phyloP scores from a whole-genome alignment of 2,888 invertebrate species.

The Drosophila villosipedis region DNA sequence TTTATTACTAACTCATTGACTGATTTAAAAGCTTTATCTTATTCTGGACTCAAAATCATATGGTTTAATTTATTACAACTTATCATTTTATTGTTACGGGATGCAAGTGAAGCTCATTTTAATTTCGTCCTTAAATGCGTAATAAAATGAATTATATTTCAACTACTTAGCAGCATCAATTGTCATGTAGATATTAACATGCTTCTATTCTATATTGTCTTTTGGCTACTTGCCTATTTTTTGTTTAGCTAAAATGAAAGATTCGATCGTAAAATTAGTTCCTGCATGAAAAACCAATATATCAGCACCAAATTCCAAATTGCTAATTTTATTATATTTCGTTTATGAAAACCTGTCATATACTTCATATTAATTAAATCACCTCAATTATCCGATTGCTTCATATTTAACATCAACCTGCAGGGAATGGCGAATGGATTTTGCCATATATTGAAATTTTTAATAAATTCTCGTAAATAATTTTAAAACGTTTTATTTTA shows the following conservation, averaged over 20 bases:
- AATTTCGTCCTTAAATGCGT: neutral
- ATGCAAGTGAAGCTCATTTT: neutral
- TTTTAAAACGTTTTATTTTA: neutral
- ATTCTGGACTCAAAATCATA: neutral
- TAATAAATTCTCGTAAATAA: neutral
- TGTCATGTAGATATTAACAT: neutral
- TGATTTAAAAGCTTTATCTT: neutral
- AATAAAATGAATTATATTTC: neutral
- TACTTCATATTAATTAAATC: neutral
- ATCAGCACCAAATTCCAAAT: neutral
- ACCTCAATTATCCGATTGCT: neutral
- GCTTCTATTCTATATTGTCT: neutral
- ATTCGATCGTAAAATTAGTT: neutral
- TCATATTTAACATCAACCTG: neutral
- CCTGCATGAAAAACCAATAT: neutral
- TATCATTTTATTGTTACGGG: neutral
- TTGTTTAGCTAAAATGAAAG: neutral
- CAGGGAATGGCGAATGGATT: neutral
- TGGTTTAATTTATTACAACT: neutral
- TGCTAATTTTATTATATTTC: neutral
- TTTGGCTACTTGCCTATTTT: neutral
- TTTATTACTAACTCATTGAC: neutral
- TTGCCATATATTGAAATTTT: neutral
- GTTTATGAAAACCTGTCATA: neutral
- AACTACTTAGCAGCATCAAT: neutral